Conservation (phyloP, 2,888 invertebrate genomes). For the Marronus borbonicus region DNA sequence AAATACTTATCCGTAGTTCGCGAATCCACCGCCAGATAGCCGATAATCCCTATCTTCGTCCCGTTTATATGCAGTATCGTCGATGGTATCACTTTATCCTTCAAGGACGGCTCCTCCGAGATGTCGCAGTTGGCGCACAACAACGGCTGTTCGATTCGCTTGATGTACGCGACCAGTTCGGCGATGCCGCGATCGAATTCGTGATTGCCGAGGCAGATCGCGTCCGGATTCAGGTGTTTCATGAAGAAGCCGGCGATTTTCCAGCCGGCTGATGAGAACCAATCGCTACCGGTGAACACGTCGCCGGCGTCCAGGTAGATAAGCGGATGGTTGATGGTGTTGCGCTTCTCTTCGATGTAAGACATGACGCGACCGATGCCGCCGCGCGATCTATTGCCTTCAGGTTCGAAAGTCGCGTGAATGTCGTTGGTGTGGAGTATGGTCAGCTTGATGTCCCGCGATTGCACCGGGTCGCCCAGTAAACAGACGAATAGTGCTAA, state of each 20-base stretch:
- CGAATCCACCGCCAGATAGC: not conserved
- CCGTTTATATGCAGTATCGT: not conserved
- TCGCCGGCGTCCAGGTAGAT: conserved; percentile 17
- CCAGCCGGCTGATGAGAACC: not conserved
- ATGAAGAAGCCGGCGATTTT: conserved; percentile 8
- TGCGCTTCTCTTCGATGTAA: not conserved
- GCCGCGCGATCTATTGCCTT: not conserved
- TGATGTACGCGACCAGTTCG: not conserved
- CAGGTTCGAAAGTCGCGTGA: not conserved
- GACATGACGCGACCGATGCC: conserved; percentile 3
- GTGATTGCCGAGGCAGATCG: conserved; percentile 12
- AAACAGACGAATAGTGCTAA: too few species aligned
- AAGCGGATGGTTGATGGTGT: not conserved
- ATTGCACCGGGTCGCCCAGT: too few species aligned
- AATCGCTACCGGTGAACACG: conserved; percentile 10
- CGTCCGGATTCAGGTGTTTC: not conserved
- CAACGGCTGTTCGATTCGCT: not conserved
- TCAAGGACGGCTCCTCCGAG: not conserved
- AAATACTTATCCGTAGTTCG: not conserved
- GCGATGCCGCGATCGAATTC: not conserved
- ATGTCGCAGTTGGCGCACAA: conserved; percentile 14
- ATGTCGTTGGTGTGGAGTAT: conserved; percentile 10
- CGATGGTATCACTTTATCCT: conserved; percentile 14
- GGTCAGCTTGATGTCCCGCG: not conserved
- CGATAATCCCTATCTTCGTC: conserved; percentile 5